phyloP scores from a whole-genome alignment of 2,797 vertebrate genomes.

The Sparus aurata region DNA sequence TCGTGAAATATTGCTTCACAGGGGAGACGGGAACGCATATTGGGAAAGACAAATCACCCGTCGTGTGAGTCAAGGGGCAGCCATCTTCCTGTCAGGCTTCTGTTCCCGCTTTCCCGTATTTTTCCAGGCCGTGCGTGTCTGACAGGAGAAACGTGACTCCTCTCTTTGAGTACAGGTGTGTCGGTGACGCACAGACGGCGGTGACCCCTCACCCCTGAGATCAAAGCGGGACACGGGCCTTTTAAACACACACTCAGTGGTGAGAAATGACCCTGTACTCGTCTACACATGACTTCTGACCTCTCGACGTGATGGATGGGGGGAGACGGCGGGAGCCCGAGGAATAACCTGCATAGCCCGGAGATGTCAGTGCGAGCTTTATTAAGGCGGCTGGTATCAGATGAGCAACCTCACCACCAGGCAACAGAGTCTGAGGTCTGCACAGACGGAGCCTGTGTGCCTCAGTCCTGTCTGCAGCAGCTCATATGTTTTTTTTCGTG shows the following conservation, averaged over 20 bases:
- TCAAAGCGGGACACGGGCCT: slow-evolving; percentile 58
- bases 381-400: too few relatives aligned
- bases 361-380: background rate
- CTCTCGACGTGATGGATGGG: slow-evolving; percentile 44
- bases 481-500: slow-evolving; percentile 42
- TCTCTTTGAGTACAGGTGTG: slow-evolving; percentile 58
- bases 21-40: background rate
- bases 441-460: slow-evolving; percentile 15
- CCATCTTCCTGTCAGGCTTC: background rate
- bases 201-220: slow-evolving; percentile 62
- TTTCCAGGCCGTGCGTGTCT: background rate
- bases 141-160: slow-evolving; percentile 41
- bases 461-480: slow-evolving; percentile 29
- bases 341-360: background rate
- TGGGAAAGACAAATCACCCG: slow-evolving; percentile 31
- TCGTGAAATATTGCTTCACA: background rate
- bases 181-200: slow-evolving; percentile 23
- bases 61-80: slow-evolving; percentile 31
- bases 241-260: slow-evolving; percentile 21
- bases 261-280: slow-evolving; percentile 44
- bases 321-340: background rate
- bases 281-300: slow-evolving; percentile 52
- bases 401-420: too few relatives aligned
- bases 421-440: background rate
- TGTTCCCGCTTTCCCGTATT: background rate